Evolutionary conservation across 1,140 invertebrate species (phyloP).

Genomic region (Drosophila biarmipes): DNA sequence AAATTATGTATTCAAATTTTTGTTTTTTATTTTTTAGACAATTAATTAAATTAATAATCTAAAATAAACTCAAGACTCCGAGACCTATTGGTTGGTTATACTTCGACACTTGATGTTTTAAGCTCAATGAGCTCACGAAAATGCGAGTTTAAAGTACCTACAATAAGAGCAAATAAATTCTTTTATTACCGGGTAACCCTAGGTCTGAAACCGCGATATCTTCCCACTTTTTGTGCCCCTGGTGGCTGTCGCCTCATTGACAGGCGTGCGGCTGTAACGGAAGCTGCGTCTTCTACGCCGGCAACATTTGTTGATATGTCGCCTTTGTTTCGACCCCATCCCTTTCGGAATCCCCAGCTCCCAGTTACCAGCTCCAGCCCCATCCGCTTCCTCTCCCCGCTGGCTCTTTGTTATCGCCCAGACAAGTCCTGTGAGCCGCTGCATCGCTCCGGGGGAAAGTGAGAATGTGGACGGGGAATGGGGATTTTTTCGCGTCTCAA

Average conservation of each 20-base stretch:
- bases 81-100: no score
- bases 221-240: conserved; percentile 25
- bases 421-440: conserved; percentile 50
- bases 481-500: conserved; percentile 65
- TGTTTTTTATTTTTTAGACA: no score
- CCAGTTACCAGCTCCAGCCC: conserved; percentile 1
- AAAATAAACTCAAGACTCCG: no score
- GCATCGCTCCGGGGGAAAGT: conserved; percentile 25
- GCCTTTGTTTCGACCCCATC: conserved; percentile 33
- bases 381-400: conserved; percentile 19
- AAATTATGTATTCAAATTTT: no score
- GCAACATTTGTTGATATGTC: conserved; percentile 67
- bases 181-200: conserved; percentile 19
- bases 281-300: conserved; percentile 50
- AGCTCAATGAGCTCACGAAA: neutral
- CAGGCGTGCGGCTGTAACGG: conserved; percentile 56
- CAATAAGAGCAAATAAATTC: neutral
- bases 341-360: neutral
- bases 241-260: conserved; percentile 49
- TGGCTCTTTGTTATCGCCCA: conserved; percentile 54
- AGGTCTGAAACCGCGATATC: neutral
- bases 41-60: no score
- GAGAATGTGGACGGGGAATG: conserved; percentile 1
- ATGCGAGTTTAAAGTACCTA: neutral
- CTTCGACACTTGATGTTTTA: neutral